These are phyloP conservation scores for Ficedula albicollis DNA, from an alignment of 2,797 vertebrate genomes.

Conservation along the genomic window DNA sequence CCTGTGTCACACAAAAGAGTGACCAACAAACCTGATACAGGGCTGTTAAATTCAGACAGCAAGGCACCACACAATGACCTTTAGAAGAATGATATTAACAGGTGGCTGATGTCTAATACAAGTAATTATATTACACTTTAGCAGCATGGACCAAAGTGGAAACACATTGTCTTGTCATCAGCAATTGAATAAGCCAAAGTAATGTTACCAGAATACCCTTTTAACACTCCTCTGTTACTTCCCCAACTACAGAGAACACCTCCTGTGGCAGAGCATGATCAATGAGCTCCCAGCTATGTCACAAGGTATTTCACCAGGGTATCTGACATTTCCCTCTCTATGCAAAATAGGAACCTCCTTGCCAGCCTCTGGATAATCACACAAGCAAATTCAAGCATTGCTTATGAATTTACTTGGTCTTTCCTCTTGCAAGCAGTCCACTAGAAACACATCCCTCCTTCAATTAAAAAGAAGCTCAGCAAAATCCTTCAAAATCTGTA, in stretches of 20 bases:
- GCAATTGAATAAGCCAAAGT: conserved; percentile 75
- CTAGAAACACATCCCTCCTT: not conserved
- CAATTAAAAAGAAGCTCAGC: not conserved
- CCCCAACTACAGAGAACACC: not conserved
- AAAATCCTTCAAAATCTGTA: conserved; percentile 27
- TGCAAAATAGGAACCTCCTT: not conserved
- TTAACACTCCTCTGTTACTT: not conserved
- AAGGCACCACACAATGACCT: conserved; percentile 81
- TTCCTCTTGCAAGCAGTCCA: conserved; percentile 17
- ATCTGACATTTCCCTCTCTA: not conserved
- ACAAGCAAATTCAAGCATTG: conserved; percentile 1
- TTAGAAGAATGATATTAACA: conserved; percentile 88
- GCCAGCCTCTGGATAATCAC: not conserved
- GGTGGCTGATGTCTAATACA: conserved; percentile 81
- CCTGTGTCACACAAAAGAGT: conserved; percentile 67
- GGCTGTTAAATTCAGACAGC: conserved; percentile 72
- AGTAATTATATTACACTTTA: conserved; percentile 83
- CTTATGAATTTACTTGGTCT: not conserved
- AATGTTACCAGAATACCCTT: conserved; percentile 9
- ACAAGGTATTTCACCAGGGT: not conserved
- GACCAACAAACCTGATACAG: conserved; percentile 74
- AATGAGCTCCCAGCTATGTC: not conserved
- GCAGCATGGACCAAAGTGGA: conserved; percentile 74
- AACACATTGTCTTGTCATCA: conserved; percentile 85
- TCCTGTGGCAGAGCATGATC: fast-evolving